Percentiles rank a stretch among this genome's conserved stretches.
Conservation (phyloP, 2,797 vertebrate genomes). For the Erethizon dorsatum region DNA sequence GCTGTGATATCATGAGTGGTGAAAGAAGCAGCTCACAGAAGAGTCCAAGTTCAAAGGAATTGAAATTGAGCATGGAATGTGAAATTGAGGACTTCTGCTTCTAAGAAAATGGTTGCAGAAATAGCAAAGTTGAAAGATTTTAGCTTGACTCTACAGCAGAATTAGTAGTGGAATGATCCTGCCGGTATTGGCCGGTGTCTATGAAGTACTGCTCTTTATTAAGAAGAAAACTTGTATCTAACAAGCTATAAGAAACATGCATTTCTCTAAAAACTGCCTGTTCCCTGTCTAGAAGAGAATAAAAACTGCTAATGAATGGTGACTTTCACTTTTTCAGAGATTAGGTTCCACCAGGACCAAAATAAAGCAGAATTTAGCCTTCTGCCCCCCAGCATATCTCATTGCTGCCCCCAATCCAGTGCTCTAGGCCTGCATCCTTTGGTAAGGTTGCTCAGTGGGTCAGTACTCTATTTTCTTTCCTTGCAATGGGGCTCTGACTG, state of each 20-base stretch:
- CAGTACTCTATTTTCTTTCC: constrained; percentile 82
- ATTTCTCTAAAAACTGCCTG: constrained; percentile 38
- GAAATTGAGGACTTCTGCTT: constrained; percentile 68
- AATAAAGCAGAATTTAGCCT: not conserved
- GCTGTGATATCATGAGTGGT: constrained; percentile 57
- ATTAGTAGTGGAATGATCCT: not conserved
- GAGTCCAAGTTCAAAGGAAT: constrained; percentile 59
- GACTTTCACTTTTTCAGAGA: not conserved
- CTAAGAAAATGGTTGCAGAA: constrained; percentile 8
- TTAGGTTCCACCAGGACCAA: not conserved
- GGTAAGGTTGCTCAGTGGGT: constrained; percentile 61
- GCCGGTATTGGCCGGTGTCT: not conserved
- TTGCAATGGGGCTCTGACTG: constrained; percentile 79
- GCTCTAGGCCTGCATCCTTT: constrained; percentile 72
- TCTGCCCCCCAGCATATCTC: constrained; percentile 11
- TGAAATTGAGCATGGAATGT: constrained; percentile 72
- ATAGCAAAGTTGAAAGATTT: not conserved
- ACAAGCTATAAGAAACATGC: not conserved
- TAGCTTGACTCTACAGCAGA: not conserved
- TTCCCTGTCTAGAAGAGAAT: not conserved
- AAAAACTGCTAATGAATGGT: constrained; percentile 10
- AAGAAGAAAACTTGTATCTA: constrained; percentile 18
- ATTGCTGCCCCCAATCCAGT: not conserved
- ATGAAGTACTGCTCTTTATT: not conserved
- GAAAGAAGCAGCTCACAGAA: constrained; percentile 55